Percentiles rank a stretch among this genome's conserved stretches.
These are phyloP conservation scores for Ageneiosus marmoratus DNA, from an alignment of 2,113 vertebrate species.

Conservation along the genomic window DNA sequence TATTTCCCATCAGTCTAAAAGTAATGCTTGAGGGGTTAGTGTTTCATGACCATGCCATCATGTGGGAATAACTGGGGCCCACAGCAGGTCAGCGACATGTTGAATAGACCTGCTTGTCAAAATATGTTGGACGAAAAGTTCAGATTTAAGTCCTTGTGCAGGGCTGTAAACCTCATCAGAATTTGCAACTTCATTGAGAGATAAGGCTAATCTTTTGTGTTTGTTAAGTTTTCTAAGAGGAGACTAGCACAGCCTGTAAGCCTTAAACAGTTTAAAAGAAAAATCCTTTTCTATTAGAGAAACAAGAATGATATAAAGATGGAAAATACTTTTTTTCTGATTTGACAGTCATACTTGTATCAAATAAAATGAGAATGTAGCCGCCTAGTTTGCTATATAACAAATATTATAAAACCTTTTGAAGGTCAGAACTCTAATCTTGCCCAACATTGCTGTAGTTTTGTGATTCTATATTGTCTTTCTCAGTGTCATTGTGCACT, in stretches of 20 bases:
- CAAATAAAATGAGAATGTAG: neutral
- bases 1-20: neutral
- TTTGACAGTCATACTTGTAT: neutral
- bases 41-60: neutral
- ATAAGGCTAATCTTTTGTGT: slow-evolving; percentile 8
- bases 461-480: neutral
- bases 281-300: neutral
- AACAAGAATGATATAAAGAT: neutral
- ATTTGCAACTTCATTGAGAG: neutral
- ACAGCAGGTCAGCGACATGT: neutral
- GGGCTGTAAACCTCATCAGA: neutral
- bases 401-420: neutral
- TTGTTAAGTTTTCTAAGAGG: neutral
- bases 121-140: neutral
- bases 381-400: neutral
- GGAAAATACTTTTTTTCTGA: neutral
- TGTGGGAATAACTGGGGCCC: neutral
- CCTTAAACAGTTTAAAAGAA: neutral
- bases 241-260: neutral
- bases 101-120: neutral
- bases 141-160: neutral
- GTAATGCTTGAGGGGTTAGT: neutral
- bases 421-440: neutral
- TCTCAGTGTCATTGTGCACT: neutral
- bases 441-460: neutral